phyloP scores from a whole-genome alignment of 2,797 vertebrate genomes.

The Naso thynnoides region DNA sequence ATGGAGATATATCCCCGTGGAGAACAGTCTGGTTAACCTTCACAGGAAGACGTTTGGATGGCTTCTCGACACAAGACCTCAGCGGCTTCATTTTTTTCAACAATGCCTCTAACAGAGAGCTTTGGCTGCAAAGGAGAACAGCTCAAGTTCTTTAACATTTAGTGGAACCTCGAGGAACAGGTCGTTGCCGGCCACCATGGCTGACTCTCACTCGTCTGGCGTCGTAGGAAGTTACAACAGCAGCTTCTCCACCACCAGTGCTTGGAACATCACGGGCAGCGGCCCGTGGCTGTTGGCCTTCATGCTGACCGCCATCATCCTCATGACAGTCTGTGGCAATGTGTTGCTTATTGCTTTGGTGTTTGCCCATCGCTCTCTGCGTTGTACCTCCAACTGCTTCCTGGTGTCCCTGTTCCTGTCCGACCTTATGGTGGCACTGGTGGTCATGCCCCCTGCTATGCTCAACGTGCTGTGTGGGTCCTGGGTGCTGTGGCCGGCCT shows the following conservation, averaged over 20 bases:
- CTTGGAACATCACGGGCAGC: slow-evolving; percentile 85
- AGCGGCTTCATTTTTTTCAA: slow-evolving; percentile 21
- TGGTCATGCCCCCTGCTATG: slow-evolving; percentile 99
- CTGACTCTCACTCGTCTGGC: slow-evolving; percentile 66
- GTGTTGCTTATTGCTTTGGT: slow-evolving; percentile 92
- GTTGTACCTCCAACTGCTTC: slow-evolving; percentile 98
- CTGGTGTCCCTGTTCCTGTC: slow-evolving; percentile 97
- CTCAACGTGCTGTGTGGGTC: slow-evolving; percentile 92
- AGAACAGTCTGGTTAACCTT: slow-evolving; percentile 25
- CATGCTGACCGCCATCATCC: slow-evolving; percentile 91
- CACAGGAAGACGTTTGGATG: slow-evolving; percentile 20
- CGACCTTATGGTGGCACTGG: slow-evolving; percentile 96
- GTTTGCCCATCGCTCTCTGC: slow-evolving; percentile 92
- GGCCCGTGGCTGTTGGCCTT: slow-evolving; percentile 90
- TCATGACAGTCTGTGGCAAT: slow-evolving; percentile 91
- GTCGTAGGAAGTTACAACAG: slow-evolving; percentile 70
- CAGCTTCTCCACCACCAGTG: slow-evolving; percentile 68
- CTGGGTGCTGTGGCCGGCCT: slow-evolving; percentile 91
- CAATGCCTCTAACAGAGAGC: slow-evolving; percentile 13
- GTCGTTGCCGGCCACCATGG: slow-evolving; percentile 63
- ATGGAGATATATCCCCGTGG: slow-evolving; percentile 53
- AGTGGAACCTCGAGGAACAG: slow-evolving; percentile 18
- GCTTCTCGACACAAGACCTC: slow-evolving; percentile 35
- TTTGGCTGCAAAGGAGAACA: slow-evolving; percentile 22
- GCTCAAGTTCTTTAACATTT: slow-evolving; percentile 9